Evolutionary conservation across 2,888 invertebrate genomes (phyloP).

Genomic region (Tenthredo livida): DNA sequence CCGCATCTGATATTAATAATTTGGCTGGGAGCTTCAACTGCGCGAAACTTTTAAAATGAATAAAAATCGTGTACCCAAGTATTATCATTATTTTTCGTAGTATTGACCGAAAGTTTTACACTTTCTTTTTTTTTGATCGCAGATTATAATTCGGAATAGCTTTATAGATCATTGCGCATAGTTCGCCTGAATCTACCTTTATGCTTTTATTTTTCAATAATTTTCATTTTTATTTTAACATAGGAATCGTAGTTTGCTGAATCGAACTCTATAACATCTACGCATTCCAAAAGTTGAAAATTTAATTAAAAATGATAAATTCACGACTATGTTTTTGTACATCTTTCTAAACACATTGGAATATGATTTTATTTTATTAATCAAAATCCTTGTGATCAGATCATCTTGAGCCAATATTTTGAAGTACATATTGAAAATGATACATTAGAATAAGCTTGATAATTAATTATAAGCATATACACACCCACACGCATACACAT

Average conservation of each 20-base stretch:
- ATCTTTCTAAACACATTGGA: neutral
- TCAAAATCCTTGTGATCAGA: conserved; percentile 44
- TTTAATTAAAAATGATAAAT: neutral
- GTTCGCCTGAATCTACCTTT: neutral
- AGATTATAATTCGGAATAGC: neutral
- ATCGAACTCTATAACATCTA: neutral
- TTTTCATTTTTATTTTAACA: no score
- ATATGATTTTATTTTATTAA: conserved; percentile 9
- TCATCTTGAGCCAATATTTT: conserved; percentile 34
- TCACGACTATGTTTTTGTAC: neutral
- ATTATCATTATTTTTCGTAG: neutral
- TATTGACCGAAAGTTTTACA: neutral
- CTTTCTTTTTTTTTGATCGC: neutral
- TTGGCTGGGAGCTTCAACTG: neutral
- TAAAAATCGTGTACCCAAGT: neutral
- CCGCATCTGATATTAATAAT: neutral
- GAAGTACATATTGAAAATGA: conserved; percentile 43
- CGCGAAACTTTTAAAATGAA: neutral
- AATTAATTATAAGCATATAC: conserved; percentile 42
- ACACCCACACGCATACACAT: conserved; percentile 58
- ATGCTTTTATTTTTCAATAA: conserved; percentile 22
- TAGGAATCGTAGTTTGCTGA: conserved; percentile 3
- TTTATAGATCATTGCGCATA: conserved; percentile 22
- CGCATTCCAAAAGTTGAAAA: conserved; percentile 22
- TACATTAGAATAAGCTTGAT: conserved; percentile 27